Percentiles rank a stretch among this genome's conserved stretches.
Evolutionary conservation across 2,797 vertebrate genomes (phyloP).

Genomic region (Calcarius lapponicus): DNA sequence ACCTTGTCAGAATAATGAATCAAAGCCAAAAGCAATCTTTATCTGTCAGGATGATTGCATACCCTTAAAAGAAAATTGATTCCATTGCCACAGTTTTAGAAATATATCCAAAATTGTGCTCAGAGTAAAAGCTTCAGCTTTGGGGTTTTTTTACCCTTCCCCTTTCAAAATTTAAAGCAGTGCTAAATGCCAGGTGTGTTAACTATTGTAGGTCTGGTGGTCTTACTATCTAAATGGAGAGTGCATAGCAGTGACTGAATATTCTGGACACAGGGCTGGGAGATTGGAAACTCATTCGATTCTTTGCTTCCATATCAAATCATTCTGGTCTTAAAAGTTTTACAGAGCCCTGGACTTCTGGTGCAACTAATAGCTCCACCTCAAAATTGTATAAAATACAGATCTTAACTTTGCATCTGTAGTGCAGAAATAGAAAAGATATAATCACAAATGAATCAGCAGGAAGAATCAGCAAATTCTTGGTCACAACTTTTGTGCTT

Average conservation of each 20-base stretch:
- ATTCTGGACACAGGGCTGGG: neutral
- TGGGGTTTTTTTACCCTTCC: rapidly evolving
- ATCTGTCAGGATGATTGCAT: neutral
- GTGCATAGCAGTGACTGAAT: neutral
- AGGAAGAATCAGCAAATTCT: neutral
- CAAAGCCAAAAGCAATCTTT: neutral
- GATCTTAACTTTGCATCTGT: neutral
- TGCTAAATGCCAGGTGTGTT: neutral
- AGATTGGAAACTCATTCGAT: neutral
- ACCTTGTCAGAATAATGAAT: constrained; percentile 24
- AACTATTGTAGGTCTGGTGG: neutral
- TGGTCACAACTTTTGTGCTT: neutral
- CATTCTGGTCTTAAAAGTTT: neutral
- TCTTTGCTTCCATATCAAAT: neutral
- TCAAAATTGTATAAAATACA: neutral
- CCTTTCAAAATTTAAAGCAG: neutral
- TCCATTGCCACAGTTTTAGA: neutral
- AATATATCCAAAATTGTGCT: neutral
- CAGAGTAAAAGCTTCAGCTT: neutral
- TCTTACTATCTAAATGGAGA: neutral
- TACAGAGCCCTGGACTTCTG: neutral
- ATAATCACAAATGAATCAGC: neutral
- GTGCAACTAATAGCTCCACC: neutral
- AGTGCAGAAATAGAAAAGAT: neutral
- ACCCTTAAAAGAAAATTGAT: neutral